Base-by-base conservation (phyloP, 2,113 vertebrate genomes). In the Protomyctophum bolini region DNA sequence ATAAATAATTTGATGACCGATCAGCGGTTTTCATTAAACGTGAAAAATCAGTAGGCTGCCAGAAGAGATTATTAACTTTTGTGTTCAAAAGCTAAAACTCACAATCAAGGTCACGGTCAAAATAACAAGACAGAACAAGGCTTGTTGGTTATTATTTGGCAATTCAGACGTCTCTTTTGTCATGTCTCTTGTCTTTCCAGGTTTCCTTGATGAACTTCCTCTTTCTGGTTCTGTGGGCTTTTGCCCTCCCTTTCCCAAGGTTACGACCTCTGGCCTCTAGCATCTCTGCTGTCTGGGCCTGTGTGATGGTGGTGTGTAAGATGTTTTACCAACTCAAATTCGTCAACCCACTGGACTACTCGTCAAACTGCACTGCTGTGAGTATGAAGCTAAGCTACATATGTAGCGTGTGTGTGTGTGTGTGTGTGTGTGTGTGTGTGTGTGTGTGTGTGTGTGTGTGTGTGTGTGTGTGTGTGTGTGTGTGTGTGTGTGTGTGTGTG, bases 281-380 rank as follows among this genome's bases (percentile, higher is more conserved):
- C 8, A 68, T 93, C 14, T 94, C 91, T 4, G 88, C 93, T 0
- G 86, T 93, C 1, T 93, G 93, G 94, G 93, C 93, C 1, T 93
- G 93, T 3, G 75, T 92, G 69, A 90, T 92, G 85, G 92, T 94
- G 63, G 89, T 92, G 76, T 93, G 91, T 77, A 93, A 94, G 83
- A 94, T 93, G 93, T 91, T 93, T 75, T 94, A 94, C 79, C 94
- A 94, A 83, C 87, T 94, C 70, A 94, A 93, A 77, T 87, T 93
- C 47, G 88, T 94, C 59, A 89, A 92, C 47, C 92, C 93, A 0
- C 69, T 82, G 0, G 72, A 92, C 57, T 94, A 86, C 70, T 94
- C 94, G 29, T 89, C 93, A 49, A 92, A 94, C 76, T 94, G 93
- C 83, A 91, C 91, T 2, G 77, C 88, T 84, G 95, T 94, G 75